A percentile compares a stretch with the other conserved stretches of the same genome.
Evolutionary conservation across 2,113 vertebrate genomes (phyloP).

Genomic region (Maccullochella peelii): DNA sequence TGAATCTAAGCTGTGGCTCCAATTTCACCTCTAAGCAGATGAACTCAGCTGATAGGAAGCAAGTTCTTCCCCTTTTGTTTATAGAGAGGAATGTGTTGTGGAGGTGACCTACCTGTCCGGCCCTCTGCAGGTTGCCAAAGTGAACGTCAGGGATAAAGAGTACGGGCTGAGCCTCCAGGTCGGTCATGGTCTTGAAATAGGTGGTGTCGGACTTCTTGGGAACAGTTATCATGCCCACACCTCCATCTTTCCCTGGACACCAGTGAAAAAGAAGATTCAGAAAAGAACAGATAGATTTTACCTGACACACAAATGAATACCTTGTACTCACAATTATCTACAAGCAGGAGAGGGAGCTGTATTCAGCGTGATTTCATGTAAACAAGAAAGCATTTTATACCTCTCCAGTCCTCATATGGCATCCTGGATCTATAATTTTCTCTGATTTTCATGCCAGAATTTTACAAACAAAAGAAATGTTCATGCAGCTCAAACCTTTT

Average conservation of each 20-base stretch:
- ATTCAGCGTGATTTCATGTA: neutral
- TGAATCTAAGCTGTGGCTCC: neutral
- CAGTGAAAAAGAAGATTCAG: neutral
- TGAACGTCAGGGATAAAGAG: conserved; percentile 98
- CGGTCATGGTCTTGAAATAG: conserved; percentile 93
- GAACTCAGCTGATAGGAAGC: conserved; percentile 2
- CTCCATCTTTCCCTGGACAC: conserved; percentile 87
- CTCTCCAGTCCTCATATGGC: neutral
- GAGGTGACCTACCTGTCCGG: conserved; percentile 88
- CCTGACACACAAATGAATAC: neutral
- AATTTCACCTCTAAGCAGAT: neutral
- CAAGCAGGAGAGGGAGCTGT: neutral
- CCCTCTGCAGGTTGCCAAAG: conserved; percentile 96
- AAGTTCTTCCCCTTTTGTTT: conserved; percentile 5
- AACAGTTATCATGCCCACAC: conserved; percentile 81
- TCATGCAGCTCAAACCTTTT: conserved; percentile 86
- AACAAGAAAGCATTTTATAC: neutral
- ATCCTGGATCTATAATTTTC: neutral
- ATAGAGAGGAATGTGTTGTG: neutral
- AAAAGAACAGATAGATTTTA: neutral
- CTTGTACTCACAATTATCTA: neutral
- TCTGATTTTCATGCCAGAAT: neutral
- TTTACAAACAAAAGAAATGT: neutral
- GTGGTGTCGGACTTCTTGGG: conserved; percentile 93
- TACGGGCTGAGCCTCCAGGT: conserved; percentile 96